These are phyloP conservation scores for Dendrolimus houi DNA, from an alignment of 2,888 invertebrate species.

Conservation along the genomic window DNA sequence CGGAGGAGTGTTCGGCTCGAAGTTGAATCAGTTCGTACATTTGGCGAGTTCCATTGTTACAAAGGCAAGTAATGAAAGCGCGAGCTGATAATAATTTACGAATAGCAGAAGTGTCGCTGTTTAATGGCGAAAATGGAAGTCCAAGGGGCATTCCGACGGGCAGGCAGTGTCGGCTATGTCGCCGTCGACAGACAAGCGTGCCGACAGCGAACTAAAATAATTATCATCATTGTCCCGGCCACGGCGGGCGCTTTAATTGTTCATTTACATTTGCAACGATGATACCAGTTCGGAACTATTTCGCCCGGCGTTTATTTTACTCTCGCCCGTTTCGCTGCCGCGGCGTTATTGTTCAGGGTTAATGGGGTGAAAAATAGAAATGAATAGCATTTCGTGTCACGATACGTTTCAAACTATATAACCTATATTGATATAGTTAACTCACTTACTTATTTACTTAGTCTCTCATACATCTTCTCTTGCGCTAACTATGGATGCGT, in stretches of 20 bases:
- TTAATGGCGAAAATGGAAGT: constrained; percentile 64
- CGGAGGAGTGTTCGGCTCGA: constrained; percentile 57
- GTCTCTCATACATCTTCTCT: too few species aligned
- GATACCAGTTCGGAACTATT: constrained; percentile 74
- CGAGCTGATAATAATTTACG: constrained; percentile 74
- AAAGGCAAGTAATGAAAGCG: constrained; percentile 69
- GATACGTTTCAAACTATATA: constrained; percentile 27
- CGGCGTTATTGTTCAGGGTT: constrained; percentile 66
- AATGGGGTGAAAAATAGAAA: constrained; percentile 73
- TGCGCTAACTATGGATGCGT: too few species aligned
- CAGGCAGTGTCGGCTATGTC: constrained; percentile 20
- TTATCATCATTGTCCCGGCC: constrained; percentile 74
- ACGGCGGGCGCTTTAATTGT: constrained; percentile 73
- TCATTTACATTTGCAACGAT: constrained; percentile 76
- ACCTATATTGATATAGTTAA: too few species aligned
- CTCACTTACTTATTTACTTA: too few species aligned
- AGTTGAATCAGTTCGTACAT: constrained; percentile 69
- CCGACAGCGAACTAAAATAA: constrained; percentile 74
- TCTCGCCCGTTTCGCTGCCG: constrained; percentile 54
- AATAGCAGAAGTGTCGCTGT: constrained; percentile 74
- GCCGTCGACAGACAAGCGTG: constrained; percentile 58
- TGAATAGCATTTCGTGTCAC: constrained; percentile 63
- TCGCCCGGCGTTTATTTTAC: constrained; percentile 64
- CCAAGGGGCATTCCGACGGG: constrained; percentile 65
- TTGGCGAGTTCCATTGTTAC: constrained; percentile 69